Percentiles rank a stretch among this genome's conserved stretches.
Conservation (phyloP, 2,797 vertebrate species). For the Crenichthys baileyi region DNA sequence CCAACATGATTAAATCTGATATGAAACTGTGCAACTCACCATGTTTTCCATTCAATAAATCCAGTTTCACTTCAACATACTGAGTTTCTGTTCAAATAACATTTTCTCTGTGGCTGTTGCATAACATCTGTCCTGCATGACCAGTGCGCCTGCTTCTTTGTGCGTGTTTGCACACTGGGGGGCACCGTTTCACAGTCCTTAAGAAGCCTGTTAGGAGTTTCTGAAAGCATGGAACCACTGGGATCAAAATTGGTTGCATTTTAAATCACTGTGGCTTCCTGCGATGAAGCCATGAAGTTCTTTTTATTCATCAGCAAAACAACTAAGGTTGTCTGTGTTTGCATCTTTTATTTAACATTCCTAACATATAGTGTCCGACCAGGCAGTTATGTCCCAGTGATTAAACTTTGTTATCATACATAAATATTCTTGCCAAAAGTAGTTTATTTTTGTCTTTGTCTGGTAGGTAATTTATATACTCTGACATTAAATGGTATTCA, state of each 20-base stretch:
- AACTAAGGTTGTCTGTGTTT: neutral
- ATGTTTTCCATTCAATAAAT: conserved; percentile 25
- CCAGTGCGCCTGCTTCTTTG: conserved; percentile 12
- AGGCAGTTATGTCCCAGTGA: conserved; percentile 4
- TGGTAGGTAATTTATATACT: conserved; percentile 3
- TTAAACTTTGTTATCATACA: conserved; percentile 15
- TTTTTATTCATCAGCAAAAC: conserved; percentile 7
- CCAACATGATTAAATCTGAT: conserved; percentile 7
- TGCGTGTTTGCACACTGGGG: conserved; percentile 54
- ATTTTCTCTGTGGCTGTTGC: conserved; percentile 47
- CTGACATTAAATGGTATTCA: neutral
- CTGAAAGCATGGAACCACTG: neutral
- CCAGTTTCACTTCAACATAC: conserved; percentile 42
- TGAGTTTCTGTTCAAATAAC: conserved; percentile 33
- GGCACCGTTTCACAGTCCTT: conserved; percentile 59
- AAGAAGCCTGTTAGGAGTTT: neutral
- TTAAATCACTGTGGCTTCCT: neutral
- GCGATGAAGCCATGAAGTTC: neutral
- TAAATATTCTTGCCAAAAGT: conserved; percentile 3
- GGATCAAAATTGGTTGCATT: conserved; percentile 10
- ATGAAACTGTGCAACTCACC: conserved; percentile 6
- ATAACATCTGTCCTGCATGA: conserved; percentile 34
- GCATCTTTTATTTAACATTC: neutral
- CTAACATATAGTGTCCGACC: neutral
- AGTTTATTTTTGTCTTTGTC: conserved; percentile 4